Evolutionary conservation across 2,888 invertebrate genomes (phyloP), one percentile per base, ranked within the genome.

Genomic region (Melieria picta): DNA sequence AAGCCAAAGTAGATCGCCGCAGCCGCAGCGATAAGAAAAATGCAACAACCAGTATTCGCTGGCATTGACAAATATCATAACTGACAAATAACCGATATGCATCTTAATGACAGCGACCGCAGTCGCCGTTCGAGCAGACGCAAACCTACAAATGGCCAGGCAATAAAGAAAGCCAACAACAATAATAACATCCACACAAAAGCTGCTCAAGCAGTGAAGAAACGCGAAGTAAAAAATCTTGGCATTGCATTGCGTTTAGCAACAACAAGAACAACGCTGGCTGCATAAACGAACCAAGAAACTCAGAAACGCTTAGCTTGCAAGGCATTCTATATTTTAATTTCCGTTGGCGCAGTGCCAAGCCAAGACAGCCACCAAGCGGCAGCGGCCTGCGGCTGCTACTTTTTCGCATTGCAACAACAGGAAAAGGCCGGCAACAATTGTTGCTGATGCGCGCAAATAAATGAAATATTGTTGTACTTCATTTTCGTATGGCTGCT

Each of bases 361-460:
- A 60, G 50, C 9, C 16, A 45, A 43, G 60, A 45, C 67, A n/a
- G 30, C 30, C 30, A 30, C 30, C 30, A 30, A 30, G 30, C 30
- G 30, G 60, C 67, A 43, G 13, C 48, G 60, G 60, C 67, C 45
- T 61, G 30, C 16, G 30, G 13, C 56, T 65, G 57, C 55, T 55
- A 47, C 65, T 47, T 45, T 46, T 16, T 30, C 30, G 30, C 30
- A 30, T 30, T 62, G 66, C 30, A 63, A 10, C 7, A 4, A 10
- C 16, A 11, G 48, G 11, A 42, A 43, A 42, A 62, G 61, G 48
- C 62, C 56, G 66, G 62, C 61, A 71, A 63, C 69, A 69, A 69
- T 72, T 72, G 66, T 72, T 72, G 72, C 72, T 72, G 74, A 72
- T 71, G 65, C 72, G 50, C 56, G 64, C 69, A 72, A 65, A 72